Evolutionary conservation across 2,888 invertebrate genomes (phyloP).

Genomic region (Alsophila aescularia): DNA sequence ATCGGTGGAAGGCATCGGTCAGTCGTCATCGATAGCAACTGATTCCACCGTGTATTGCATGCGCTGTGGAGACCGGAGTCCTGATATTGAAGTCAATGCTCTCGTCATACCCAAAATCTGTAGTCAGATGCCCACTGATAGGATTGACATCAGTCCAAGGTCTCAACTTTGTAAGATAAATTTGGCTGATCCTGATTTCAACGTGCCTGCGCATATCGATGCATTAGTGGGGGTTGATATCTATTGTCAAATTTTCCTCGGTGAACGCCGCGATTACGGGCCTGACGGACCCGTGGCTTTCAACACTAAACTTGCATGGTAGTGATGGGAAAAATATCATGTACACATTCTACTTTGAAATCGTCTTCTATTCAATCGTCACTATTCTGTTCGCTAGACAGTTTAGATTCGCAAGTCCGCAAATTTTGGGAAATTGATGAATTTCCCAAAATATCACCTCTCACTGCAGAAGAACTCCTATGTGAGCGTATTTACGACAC

Average conservation of each 20-base stretch:
- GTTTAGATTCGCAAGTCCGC: background rate
- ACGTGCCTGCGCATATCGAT: background rate
- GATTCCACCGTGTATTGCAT: background rate
- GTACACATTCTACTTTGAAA: too few species aligned
- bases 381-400: too few species aligned
- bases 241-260: conserved; percentile 2
- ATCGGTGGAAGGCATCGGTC: too few species aligned
- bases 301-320: conserved; percentile 2
- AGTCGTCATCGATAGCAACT: too few species aligned
- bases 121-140: background rate
- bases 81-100: background rate
- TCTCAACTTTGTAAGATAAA: too few species aligned
- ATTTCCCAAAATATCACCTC: background rate
- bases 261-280: conserved; percentile 4
- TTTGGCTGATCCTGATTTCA: too few species aligned
- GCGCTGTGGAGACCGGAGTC: background rate
- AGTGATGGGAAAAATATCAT: conserved; percentile 2
- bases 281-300: background rate
- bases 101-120: conserved; percentile 3
- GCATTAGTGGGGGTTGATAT: conserved; percentile 5
- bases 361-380: too few species aligned
- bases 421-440: conserved; percentile 6
- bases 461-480: too few species aligned
- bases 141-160: too few species aligned
- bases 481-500: background rate